These are phyloP conservation scores for Diarsia mendica DNA, from an alignment of 2,888 invertebrate species.

Conservation along the genomic window DNA sequence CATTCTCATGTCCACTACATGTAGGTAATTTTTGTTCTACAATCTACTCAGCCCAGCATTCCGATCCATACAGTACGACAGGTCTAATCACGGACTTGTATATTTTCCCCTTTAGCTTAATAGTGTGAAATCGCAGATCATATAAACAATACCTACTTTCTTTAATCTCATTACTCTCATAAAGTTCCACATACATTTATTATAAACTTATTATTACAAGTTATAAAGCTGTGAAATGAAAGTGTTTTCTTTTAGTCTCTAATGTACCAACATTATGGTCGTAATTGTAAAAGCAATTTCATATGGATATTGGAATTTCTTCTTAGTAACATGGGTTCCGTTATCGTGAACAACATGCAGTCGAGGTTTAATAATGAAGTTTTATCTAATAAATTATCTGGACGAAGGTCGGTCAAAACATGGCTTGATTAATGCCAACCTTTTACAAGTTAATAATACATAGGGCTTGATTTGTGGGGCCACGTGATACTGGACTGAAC, in stretches of 20 bases:
- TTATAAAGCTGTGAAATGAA: slow-evolving; percentile 8
- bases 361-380: slow-evolving; percentile 50
- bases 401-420: slow-evolving; percentile 46
- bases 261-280: slow-evolving; percentile 18
- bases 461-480: slow-evolving; percentile 1
- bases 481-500: background rate
- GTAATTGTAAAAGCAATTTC: slow-evolving; percentile 28
- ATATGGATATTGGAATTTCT: slow-evolving; percentile 26
- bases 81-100: too few relatives aligned
- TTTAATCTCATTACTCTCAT: background rate
- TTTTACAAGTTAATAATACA: slow-evolving; percentile 8
- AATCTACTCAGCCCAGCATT: too few relatives aligned
- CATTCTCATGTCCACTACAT: too few relatives aligned
- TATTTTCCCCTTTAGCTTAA: background rate
- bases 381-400: slow-evolving; percentile 46
- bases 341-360: slow-evolving; percentile 34
- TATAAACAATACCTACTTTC: slow-evolving; percentile 17
- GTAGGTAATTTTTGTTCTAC: too few relatives aligned
- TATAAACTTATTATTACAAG: slow-evolving; percentile 29
- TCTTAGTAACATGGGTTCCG: slow-evolving; percentile 29
- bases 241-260: slow-evolving; percentile 25
- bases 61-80: too few relatives aligned
- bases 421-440: slow-evolving; percentile 20
- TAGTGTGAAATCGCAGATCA: slow-evolving; percentile 25
- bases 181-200: slow-evolving; percentile 20